These are phyloP conservation scores for Sebastes taczanowskii DNA, from an alignment of 2,797 vertebrate species.

Conservation along the genomic window DNA sequence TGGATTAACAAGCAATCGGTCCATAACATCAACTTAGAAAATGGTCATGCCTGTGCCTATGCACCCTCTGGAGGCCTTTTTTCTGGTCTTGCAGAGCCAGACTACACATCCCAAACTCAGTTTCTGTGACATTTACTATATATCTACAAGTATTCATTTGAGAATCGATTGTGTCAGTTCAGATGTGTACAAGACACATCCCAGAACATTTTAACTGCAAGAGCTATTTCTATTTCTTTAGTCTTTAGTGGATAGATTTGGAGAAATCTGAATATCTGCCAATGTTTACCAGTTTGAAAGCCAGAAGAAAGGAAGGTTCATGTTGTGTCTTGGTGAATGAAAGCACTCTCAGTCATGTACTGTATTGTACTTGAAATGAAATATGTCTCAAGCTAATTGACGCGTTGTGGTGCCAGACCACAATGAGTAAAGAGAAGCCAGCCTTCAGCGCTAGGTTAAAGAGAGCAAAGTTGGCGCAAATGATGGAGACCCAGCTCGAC, in stretches of 20 bases:
- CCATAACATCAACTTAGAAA: background rate
- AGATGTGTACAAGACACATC: background rate
- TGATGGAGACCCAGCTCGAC: background rate
- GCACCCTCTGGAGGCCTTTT: background rate
- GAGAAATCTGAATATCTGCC: constrained; percentile 2
- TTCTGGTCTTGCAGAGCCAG: background rate
- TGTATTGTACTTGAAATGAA: constrained; percentile 18
- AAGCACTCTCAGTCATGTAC: background rate
- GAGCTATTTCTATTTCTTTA: background rate
- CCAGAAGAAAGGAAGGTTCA: background rate
- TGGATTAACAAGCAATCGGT: background rate
- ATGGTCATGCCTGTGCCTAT: background rate
- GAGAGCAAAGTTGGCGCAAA: background rate
- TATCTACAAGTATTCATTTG: background rate
- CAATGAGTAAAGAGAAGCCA: background rate
- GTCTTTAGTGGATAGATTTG: background rate
- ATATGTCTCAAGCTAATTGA: constrained; percentile 19
- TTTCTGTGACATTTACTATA: background rate
- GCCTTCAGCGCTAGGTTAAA: background rate
- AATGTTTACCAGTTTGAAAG: constrained; percentile 15
- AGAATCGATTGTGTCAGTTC: background rate
- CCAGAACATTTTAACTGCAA: background rate
- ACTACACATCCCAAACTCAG: background rate
- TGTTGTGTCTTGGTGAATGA: background rate
- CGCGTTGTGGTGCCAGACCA: background rate